Evolutionary conservation across 2,888 invertebrate species (phyloP).

Genomic region (Machimus atricapillus): DNA sequence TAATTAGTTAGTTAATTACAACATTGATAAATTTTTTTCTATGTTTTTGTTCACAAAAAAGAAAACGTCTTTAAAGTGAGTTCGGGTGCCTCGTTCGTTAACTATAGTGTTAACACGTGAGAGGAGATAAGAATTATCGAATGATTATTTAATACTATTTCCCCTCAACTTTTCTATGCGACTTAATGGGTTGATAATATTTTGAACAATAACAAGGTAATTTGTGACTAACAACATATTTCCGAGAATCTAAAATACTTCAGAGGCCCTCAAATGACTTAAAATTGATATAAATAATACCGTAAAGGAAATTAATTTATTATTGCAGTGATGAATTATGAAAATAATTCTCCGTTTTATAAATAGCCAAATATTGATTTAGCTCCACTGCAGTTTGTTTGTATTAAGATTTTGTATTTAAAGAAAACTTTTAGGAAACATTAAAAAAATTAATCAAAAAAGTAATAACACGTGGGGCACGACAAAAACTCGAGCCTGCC

Average conservation of each 20-base stretch:
- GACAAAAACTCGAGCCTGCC: no score
- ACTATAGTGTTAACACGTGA: neutral
- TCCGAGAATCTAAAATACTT: neutral
- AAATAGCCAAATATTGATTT: no score
- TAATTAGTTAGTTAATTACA: neutral
- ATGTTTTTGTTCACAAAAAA: neutral
- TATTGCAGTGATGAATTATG: no score
- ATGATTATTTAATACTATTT: neutral
- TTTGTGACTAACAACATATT: neutral
- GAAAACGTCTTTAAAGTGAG: neutral
- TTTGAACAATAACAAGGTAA: slow-evolving; percentile 42
- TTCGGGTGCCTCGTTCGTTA: neutral
- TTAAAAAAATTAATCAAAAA: no score
- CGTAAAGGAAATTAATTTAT: no score
- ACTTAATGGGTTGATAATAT: neutral
- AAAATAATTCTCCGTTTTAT: no score
- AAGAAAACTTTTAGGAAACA: no score
- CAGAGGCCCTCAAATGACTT: neutral
- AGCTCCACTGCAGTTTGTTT: no score
- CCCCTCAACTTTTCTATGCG: neutral
- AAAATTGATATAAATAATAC: neutral
- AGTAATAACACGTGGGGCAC: no score
- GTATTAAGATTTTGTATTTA: no score
- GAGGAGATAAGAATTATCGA: neutral
- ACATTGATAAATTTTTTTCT: neutral